Conservation (phyloP, 2,113 vertebrate species). For the Rattus rattus region DNA sequence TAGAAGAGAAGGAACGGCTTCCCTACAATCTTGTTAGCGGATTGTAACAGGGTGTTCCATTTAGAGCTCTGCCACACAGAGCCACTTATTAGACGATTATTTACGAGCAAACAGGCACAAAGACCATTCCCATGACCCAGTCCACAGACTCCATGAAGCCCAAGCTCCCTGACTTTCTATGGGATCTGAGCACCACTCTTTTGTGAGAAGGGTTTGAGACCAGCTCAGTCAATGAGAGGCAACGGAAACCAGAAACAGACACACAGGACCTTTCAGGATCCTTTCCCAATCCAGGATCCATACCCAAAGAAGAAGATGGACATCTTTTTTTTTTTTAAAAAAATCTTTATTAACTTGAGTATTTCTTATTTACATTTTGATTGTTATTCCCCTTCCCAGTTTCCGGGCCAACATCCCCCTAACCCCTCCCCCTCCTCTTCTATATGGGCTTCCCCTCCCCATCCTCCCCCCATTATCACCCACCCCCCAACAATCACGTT, state of each 20-base stretch:
- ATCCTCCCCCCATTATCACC: too few species aligned
- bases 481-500: too few species aligned
- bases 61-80: background rate
- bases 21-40: background rate
- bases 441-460: too few species aligned
- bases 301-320: background rate
- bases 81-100: background rate
- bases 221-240: background rate
- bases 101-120: background rate
- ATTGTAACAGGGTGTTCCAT: background rate
- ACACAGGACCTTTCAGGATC: background rate
- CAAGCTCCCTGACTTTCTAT: background rate
- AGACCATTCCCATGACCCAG: background rate
- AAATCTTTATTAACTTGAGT: too few species aligned
- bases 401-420: too few species aligned
- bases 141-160: background rate
- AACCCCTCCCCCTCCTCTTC: too few species aligned
- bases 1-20: background rate
- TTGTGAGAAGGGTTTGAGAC: background rate
- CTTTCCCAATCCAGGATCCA: background rate
- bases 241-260: background rate
- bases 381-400: too few species aligned
- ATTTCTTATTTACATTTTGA: too few species aligned
- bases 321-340: background rate
- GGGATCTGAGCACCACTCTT: background rate